Evolutionary conservation across 2,888 invertebrate species (phyloP), one percentile per base, ranked within the genome.

Genomic region (Phytoseiulus persimilis): DNA sequence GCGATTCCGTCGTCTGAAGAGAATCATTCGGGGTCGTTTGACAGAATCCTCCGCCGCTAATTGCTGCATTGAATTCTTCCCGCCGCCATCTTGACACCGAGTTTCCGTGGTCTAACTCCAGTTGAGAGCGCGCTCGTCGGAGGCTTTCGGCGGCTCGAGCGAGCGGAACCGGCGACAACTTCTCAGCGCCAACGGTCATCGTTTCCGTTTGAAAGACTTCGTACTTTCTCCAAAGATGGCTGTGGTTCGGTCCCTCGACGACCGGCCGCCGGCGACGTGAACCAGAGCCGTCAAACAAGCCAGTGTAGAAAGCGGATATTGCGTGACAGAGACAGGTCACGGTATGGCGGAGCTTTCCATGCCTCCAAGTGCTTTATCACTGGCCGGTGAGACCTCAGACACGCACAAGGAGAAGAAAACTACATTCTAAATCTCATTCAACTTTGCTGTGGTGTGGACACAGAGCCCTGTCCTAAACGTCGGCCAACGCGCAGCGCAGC

Each of bases 281-380:
- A 65, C 65, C 65, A 65, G 65, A 65, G 65, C 65, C 65, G 65
- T 65, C 65, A 65, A 65, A 65, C 65, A 65, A 65, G 65, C 5
- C 65, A 87, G 87, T 33, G 87, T 87, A 87, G 87, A 87, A 87
- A 45, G 45, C 87, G 87, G 87, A 87, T 87, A 65, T 87, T 87
- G 87, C 87, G 87, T 87, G 87, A 87, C 87, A 87, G 9, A 45
- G 45, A 32, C 87, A 45, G 39, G 33, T 45, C 87, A 87, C 32
- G 32, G 87, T 87, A 65, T 65, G 65, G 65, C 65, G 65, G 65
- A 65, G 11, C 65, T 65, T 65, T 65, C 65, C 65, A 65, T 65
- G 65, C 65, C 65, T 65, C 65, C 9, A 65, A 65, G 65, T 65
- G 65, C 65, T 65, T 65, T 65, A 65, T 65, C 65, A 65, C 65